phyloP scores from a whole-genome alignment of 2,888 invertebrate genomes.

The Physocephala rufipes region DNA sequence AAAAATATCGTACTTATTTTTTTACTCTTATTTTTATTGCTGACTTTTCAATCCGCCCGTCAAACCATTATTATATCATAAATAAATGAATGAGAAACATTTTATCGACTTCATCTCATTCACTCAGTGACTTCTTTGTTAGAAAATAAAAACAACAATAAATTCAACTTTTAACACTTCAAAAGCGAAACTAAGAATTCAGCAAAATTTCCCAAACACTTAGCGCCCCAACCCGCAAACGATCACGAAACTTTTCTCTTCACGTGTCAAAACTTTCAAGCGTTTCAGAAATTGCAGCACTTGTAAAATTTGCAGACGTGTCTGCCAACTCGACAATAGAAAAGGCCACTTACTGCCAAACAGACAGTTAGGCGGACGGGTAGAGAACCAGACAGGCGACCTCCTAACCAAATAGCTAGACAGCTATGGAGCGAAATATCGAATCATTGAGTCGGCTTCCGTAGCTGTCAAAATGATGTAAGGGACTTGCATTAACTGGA shows the following conservation, averaged over 20 bases:
- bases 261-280: conserved; percentile 20
- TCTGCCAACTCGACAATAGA: conserved; percentile 11
- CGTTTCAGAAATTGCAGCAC: conserved; percentile 4
- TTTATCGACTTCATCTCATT: no score
- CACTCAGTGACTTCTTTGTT: no score
- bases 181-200: background rate
- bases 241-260: background rate
- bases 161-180: background rate
- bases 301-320: conserved; percentile 17
- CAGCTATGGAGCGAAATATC: no score
- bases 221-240: background rate
- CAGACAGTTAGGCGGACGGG: no score
- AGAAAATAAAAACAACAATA: no score
- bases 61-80: no score
- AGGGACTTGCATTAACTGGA: conserved; percentile 46
- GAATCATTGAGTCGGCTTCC: background rate
- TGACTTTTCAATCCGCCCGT: no score
- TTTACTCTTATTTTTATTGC: no score
- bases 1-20: no score
- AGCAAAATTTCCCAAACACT: background rate
- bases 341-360: conserved; percentile 32
- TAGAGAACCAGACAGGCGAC: no score
- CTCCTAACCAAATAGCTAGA: no score
- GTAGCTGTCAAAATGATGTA: conserved; percentile 10
- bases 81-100: no score